Conservation (phyloP, 2,113 vertebrate species). For the Talpa occidentalis region DNA sequence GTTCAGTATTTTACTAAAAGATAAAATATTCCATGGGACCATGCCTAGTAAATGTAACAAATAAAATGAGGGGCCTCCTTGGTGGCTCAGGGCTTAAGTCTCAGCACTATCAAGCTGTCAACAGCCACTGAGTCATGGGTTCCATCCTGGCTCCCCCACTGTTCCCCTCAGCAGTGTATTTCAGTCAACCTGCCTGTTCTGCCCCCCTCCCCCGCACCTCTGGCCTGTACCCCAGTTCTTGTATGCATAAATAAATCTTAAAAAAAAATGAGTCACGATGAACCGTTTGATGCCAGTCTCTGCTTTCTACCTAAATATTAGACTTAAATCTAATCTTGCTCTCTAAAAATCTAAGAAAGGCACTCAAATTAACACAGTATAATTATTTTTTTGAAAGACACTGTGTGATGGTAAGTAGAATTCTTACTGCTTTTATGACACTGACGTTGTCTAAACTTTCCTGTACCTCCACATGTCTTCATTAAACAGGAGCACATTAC, state of each 20-base stretch:
- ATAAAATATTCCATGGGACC: neutral
- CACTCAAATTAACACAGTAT: constrained; percentile 65
- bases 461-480: neutral
- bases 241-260: too few species aligned
- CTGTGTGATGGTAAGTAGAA: neutral
- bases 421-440: constrained; percentile 28
- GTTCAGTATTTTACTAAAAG: neutral
- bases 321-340: constrained; percentile 42
- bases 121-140: too few species aligned
- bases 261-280: neutral
- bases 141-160: too few species aligned
- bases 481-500: neutral
- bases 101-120: too few species aligned
- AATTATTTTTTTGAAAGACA: constrained; percentile 62
- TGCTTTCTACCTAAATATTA: constrained; percentile 30
- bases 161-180: too few species aligned
- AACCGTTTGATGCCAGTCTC: neutral
- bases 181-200: too few species aligned
- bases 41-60: neutral
- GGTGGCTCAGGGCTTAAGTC: too few species aligned
- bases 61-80: neutral
- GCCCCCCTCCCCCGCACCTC: too few species aligned
- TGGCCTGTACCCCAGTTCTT: too few species aligned
- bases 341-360: constrained; percentile 59
- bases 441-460: neutral